Evolutionary conservation across 2,113 vertebrate genomes (phyloP).

Genomic region (Camelus bactrianus): DNA sequence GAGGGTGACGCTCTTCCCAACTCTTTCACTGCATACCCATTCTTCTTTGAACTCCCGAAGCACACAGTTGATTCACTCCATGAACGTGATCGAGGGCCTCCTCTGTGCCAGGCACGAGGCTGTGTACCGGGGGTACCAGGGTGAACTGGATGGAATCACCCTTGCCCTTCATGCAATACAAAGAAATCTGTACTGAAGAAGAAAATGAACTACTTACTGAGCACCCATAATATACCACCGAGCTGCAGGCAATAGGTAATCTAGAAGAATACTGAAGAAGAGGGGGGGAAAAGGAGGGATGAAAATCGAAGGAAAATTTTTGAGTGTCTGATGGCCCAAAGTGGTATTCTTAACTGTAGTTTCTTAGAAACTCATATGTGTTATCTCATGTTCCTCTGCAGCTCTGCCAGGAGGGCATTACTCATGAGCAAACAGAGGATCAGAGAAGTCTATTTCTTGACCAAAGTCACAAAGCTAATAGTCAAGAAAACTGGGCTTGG

Average conservation of each 20-base stretch:
- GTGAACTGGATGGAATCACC: neutral
- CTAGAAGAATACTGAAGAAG: neutral
- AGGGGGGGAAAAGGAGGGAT: neutral
- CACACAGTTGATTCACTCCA: neutral
- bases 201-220: neutral
- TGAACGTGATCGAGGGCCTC: neutral
- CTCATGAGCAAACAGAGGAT: neutral
- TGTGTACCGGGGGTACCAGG: neutral
- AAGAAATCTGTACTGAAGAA: neutral
- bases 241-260: neutral
- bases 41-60: neutral
- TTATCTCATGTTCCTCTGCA: neutral
- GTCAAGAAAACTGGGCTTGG: neutral
- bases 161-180: neutral
- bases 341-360: neutral
- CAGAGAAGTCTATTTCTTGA: neutral
- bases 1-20: neutral
- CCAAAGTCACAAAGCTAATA: neutral
- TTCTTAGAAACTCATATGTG: neutral
- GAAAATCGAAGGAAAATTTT: neutral
- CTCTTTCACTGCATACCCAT: neutral
- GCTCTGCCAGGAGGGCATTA: neutral
- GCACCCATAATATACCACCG: neutral
- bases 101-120: neutral
- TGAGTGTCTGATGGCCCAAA: neutral